Evolutionary conservation across 2,888 invertebrate species (phyloP), one percentile per base, ranked within the genome.

Genomic region (Drosophila subsilvestris): DNA sequence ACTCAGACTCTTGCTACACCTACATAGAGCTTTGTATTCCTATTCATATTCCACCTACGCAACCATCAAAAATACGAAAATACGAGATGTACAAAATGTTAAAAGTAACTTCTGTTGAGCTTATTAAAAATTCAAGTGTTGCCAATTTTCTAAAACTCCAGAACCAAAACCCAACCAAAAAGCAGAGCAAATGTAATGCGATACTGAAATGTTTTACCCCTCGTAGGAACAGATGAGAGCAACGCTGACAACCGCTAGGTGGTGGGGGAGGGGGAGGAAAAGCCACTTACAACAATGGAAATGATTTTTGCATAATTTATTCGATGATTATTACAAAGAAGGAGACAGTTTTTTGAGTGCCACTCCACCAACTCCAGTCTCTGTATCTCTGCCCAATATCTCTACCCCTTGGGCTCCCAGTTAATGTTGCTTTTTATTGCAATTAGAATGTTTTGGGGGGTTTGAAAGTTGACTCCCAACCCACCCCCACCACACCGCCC

Each of bases 261-360:
- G 3, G 20, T 4, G 32, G 58, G 3, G 22, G 1, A 3, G 12
- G 49, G 22, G 17, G 12, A 1, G 37, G 37, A 58, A 49, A 85
- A 80, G 85, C 76, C 88, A 87, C 89, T 89, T 86, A 78, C 74
- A 78, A 85, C 80, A 88, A 89, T 89, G 78, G 80, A 79, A 83
- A 86, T 83, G 88, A 91, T 91, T 91, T 91, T 89, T 91, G 89
- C 91, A 91, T 91, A 91, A 91, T 91, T 91, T 91, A 91, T 91
- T 90, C 91, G 89, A 91, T 91, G 90, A 91, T 91, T 91, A 91
- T 91, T 91, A 91, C 90, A 81, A 56, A 67, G 67, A 58, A 37
- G 63, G 50, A 63, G 63, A 77, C 62, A 66, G 66, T 61, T 75
- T 74, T 37, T 67, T 53, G 67, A 82, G 80, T 73, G 72, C 71